Evolutionary conservation across 2,888 invertebrate genomes (phyloP).

Genomic region (Schizaphis graminum): DNA sequence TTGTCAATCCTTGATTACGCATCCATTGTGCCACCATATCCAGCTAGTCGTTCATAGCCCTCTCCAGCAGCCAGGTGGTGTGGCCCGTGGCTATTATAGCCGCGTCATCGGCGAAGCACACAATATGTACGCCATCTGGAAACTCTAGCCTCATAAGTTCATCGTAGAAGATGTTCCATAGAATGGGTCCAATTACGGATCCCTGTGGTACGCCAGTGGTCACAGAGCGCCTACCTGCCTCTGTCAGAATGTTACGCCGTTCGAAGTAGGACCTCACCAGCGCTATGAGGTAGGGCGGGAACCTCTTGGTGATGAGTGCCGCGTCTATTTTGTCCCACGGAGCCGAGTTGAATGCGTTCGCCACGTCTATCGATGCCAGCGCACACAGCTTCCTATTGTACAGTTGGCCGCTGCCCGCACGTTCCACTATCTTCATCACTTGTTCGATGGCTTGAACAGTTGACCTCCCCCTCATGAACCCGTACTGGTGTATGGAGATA

Average conservation of each 20-base stretch:
- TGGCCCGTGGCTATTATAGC: not conserved
- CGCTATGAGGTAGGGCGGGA: not conserved
- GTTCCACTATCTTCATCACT: not conserved
- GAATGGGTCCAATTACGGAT: not conserved
- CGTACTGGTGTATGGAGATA: not conserved
- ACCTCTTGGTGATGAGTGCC: not conserved
- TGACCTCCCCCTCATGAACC: not conserved
- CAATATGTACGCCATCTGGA: too few relatives aligned
- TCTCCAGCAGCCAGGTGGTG: not conserved
- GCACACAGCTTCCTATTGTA: not conserved
- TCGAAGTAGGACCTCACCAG: not conserved
- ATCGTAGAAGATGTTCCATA: too few relatives aligned
- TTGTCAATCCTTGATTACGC: too few relatives aligned
- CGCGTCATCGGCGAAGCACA: not conserved
- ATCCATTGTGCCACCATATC: too few relatives aligned
- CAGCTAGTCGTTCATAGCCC: not conserved
- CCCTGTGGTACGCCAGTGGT: not conserved
- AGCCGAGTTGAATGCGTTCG: not conserved
- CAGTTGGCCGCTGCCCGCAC: accelerated
- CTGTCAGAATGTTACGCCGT: not conserved
- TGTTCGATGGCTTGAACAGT: not conserved
- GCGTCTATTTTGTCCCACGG: not conserved
- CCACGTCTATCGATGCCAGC: not conserved
- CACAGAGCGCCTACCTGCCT: not conserved
- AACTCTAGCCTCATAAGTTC: too few relatives aligned